These are phyloP conservation scores for Enteromius radiatus DNA, from an alignment of 2,797 vertebrate genomes.

Conservation along the genomic window DNA sequence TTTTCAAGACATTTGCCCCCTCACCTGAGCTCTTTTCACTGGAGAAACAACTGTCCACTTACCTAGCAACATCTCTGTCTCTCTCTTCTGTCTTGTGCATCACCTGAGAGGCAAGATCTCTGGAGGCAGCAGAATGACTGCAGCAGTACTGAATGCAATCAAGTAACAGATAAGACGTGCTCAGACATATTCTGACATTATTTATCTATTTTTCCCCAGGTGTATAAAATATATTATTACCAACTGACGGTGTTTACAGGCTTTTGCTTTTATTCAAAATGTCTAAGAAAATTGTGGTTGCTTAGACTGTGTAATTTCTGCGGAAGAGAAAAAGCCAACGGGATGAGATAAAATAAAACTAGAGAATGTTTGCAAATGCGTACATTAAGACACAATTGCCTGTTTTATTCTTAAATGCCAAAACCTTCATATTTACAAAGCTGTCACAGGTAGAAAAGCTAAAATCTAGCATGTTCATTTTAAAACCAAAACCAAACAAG, in stretches of 20 bases:
- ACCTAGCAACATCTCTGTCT: slow-evolving; percentile 52
- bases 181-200: background rate
- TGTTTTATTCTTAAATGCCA: no score
- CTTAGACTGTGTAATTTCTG: background rate
- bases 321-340: background rate
- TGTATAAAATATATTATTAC: background rate
- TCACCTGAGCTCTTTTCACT: slow-evolving; percentile 1
- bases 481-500: background rate
- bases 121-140: background rate
- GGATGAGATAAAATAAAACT: no score
- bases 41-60: slow-evolving; percentile 62
- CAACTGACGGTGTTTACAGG: background rate
- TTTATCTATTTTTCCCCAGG: slow-evolving; percentile 1
- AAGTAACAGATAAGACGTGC: background rate
- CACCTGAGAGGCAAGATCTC: background rate
- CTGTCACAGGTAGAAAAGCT: no score
- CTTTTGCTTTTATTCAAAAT: background rate
- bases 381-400: no score
- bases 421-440: no score
- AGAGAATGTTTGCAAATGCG: no score
- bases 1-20: slow-evolving; percentile 9
- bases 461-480: background rate
- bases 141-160: background rate
- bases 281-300: no score
- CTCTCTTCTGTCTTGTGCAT: background rate